Base-by-base conservation (phyloP, 2,888 invertebrate genomes). In the Reticulitermes lucifugus region DNA sequence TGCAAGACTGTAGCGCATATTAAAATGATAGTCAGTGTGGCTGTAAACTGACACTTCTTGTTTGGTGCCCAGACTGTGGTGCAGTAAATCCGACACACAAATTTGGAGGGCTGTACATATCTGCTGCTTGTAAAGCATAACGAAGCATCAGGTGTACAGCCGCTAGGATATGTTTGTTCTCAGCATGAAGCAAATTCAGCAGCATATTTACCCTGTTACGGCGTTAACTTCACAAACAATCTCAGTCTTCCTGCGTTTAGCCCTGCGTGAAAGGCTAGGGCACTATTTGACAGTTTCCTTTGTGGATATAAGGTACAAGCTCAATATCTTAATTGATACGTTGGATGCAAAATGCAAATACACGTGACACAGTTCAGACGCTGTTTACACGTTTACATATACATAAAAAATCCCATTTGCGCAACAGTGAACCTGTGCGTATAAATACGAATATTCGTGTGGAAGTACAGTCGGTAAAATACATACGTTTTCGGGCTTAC, bases 61-160 rank as follows among this genome's bases (percentile, higher is more conserved):
- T 4, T 55, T 55, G 5, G 25, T n/a, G 25, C n/a, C n/a, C 65
- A 60, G 46, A 4, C 46, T 46, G 46, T 1, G 12, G 9, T 46
- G 65, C 3, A n/a, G 6, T 12, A 65, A 25, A 65, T 25, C 65
- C 65, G 65, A 65, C 65, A 65, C 25, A 65, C 65, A 25, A 25
- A n/a, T 65, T 65, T 5, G 25, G 25, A 10, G 65, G 25, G n/a
- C n/a, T 65, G 65, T 65, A 65, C 65, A 65, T 25, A 0, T 25
- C 65, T n/a, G n/a, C 9, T 12, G 65, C 9, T n/a, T 65, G 65
- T 65, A 73, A 73, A 29, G 73, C 14, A 29, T 41, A 41, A 73
- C 73, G 73, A 73, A 73, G 73, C 73, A 73, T 73, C 73, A 41
- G 73, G 65, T 65, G 65, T 65, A 25, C 65, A 73, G 21, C 29